These are phyloP conservation scores for Sarcophaga carnaria DNA, from an alignment of 2,888 invertebrate genomes.

Conservation along the genomic window DNA sequence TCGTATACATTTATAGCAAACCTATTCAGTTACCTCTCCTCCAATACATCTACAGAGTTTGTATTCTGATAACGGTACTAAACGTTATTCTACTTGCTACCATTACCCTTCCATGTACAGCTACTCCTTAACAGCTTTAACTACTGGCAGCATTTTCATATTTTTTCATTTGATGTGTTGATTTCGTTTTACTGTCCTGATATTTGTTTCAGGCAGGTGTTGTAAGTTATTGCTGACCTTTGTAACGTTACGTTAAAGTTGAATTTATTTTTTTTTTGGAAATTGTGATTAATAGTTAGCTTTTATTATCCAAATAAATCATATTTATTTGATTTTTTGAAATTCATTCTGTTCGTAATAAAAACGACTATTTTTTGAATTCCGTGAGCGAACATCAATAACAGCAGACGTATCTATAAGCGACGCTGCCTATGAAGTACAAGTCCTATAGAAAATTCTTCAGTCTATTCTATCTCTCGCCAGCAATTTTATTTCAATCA, in stretches of 20 bases:
- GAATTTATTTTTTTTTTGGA: constrained; percentile 5
- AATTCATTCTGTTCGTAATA: too few species aligned
- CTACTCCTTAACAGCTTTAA: not conserved
- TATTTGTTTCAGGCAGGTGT: constrained; percentile 49
- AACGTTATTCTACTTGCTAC: not conserved
- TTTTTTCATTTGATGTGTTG: constrained; percentile 31
- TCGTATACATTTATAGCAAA: not conserved
- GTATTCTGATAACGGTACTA: not conserved
- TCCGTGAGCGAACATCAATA: too few species aligned
- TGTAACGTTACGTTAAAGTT: constrained; percentile 45
- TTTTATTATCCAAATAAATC: constrained; percentile 10
- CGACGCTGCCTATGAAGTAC: too few species aligned
- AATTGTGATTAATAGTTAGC: constrained; percentile 47
- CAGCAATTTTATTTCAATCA: too few species aligned
- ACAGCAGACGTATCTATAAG: too few species aligned
- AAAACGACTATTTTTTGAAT: too few species aligned
- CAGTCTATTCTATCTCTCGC: too few species aligned
- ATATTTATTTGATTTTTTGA: too few species aligned
- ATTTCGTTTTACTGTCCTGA: not conserved
- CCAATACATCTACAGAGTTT: too few species aligned
- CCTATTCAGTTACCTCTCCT: not conserved
- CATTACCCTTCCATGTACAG: too few species aligned
- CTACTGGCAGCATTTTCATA: constrained; percentile 46
- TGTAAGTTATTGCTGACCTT: constrained; percentile 47
- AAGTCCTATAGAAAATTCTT: too few species aligned